phyloP scores from a whole-genome alignment of 2,888 invertebrate genomes.

The Ypsolopha scabrella region DNA sequence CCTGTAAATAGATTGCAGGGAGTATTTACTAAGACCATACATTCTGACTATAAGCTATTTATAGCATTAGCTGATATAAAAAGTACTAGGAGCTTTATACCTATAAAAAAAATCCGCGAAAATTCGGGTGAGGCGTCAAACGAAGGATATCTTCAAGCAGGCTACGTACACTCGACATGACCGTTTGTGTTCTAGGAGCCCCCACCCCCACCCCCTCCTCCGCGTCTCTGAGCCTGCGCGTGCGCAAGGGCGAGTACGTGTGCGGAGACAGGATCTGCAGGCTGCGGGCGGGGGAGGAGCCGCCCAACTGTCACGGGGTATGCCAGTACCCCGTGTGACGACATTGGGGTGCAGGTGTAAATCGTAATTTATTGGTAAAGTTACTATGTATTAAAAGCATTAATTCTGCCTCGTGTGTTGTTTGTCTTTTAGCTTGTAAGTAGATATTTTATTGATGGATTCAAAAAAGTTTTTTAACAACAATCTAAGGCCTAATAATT shows the following conservation, averaged over 20 bases:
- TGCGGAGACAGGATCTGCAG: conserved; percentile 35
- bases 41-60: too few species aligned
- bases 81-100: too few species aligned
- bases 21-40: too few species aligned
- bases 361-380: background rate
- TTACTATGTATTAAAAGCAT: background rate
- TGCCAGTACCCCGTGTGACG: conserved; percentile 34
- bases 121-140: too few species aligned
- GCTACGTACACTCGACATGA: background rate
- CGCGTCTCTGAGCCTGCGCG: conserved; percentile 6
- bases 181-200: conserved; percentile 9
- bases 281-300: conserved; percentile 30
- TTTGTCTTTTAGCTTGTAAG: too few species aligned
- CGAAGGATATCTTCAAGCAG: background rate
- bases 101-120: too few species aligned
- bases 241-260: conserved; percentile 40
- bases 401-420: too few species aligned
- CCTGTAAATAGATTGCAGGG: too few species aligned
- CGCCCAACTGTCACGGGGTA: conserved; percentile 29
- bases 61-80: too few species aligned
- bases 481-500: too few species aligned
- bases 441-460: background rate
- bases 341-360: background rate
- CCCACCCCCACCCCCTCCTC: conserved; percentile 7
- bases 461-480: background rate